Evolutionary conservation across 2,888 invertebrate genomes (phyloP).

Genomic region (Tyria jacobaeae): DNA sequence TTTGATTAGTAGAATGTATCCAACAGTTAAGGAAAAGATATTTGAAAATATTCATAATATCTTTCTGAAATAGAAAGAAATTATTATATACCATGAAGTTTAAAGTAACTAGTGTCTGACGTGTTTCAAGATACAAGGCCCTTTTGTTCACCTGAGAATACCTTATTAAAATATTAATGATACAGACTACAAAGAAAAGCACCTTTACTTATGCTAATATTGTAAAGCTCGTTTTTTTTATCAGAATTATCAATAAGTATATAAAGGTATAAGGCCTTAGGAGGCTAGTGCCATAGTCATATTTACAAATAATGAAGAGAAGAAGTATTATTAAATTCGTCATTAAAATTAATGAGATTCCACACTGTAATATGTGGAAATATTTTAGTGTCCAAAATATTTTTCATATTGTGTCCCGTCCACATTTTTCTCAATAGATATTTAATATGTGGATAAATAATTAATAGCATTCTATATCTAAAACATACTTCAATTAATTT

Average conservation of each 20-base stretch:
- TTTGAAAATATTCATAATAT: no score
- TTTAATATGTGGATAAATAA: no score
- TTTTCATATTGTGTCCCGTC: conserved; percentile 41
- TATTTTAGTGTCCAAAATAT: conserved; percentile 16
- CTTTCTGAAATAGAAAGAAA: neutral
- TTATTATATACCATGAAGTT: neutral
- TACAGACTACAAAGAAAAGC: no score
- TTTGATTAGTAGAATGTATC: neutral
- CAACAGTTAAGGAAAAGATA: neutral
- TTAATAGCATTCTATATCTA: conserved; percentile 4
- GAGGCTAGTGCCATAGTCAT: neutral
- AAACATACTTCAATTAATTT: neutral
- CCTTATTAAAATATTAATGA: no score
- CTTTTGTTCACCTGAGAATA: neutral
- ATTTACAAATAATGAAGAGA: neutral
- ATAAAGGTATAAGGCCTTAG: neutral
- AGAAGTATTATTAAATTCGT: neutral
- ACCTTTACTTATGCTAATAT: neutral
- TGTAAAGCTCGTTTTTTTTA: neutral
- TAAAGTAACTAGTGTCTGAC: neutral
- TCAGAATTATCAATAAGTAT: neutral
- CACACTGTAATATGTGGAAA: conserved; percentile 2
- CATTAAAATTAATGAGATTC: neutral
- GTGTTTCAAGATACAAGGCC: neutral
- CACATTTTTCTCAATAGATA: conserved; percentile 35